phyloP scores from a whole-genome alignment of 2,888 invertebrate species.

The Hedychridium roseum region DNA sequence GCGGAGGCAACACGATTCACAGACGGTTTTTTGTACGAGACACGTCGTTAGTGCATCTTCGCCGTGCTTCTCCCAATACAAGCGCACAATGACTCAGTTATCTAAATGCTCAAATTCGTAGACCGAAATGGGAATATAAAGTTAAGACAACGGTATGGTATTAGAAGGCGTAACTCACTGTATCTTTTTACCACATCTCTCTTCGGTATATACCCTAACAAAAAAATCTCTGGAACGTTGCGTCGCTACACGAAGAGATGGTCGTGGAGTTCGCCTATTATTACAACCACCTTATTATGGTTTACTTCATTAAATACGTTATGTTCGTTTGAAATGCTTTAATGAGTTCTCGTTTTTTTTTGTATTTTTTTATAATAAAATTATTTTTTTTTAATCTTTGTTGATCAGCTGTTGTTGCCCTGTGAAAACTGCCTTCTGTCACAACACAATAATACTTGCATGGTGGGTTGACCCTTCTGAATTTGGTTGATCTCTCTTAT shows the following conservation, averaged over 20 bases:
- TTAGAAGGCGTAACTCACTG: slow-evolving; percentile 42
- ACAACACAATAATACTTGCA: slow-evolving; percentile 65
- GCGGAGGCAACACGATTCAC: slow-evolving; percentile 32
- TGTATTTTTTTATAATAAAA: slow-evolving; percentile 69
- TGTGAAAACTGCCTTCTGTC: slow-evolving; percentile 76
- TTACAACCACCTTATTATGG: slow-evolving; percentile 36
- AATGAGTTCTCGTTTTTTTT: slow-evolving; percentile 57
- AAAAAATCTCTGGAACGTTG: slow-evolving; percentile 46
- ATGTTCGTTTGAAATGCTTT: slow-evolving; percentile 48
- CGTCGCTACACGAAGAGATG: slow-evolving; percentile 48
- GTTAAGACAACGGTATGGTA: slow-evolving; percentile 27
- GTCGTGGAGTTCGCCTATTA: slow-evolving; percentile 44
- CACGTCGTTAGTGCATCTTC: slow-evolving; percentile 19
- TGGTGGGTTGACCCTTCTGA: slow-evolving; percentile 55
- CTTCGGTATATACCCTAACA: slow-evolving; percentile 43
- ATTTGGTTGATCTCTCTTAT: slow-evolving; percentile 50
- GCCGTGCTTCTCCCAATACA: slow-evolving; percentile 27
- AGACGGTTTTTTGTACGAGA: slow-evolving; percentile 14
- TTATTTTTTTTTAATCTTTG: slow-evolving; percentile 69
- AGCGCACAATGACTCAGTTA: slow-evolving; percentile 26
- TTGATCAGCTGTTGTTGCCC: slow-evolving; percentile 74
- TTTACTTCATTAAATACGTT: slow-evolving; percentile 39
- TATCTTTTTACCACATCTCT: slow-evolving; percentile 36
- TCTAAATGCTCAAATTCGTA: slow-evolving; percentile 29
- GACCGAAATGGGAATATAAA: slow-evolving; percentile 27